A percentile compares a stretch with the other conserved stretches of the same genome.
Conservation (phyloP, 2,888 invertebrate genomes). For the Himalopsyche tibetana region DNA sequence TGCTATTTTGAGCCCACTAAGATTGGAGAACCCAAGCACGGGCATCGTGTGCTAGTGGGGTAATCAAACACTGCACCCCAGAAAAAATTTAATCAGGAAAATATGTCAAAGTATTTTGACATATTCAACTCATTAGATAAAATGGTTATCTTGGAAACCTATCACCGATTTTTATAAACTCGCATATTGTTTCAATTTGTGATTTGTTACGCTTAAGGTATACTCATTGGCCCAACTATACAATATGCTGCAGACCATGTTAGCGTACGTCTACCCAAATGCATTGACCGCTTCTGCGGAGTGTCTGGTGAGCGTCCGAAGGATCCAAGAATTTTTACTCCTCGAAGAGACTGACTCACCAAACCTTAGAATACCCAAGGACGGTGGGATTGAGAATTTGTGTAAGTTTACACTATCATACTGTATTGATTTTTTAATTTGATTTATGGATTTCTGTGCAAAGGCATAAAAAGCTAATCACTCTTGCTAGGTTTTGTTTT, state of each 20-base stretch:
- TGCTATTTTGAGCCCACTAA: too few species aligned
- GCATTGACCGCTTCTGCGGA: constrained; percentile 78
- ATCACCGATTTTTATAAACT: too few species aligned
- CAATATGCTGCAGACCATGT: constrained; percentile 76
- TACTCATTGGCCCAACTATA: constrained; percentile 80
- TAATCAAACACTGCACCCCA: too few species aligned
- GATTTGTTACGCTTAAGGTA: constrained; percentile 75
- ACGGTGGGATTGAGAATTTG: constrained; percentile 49
- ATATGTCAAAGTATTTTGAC: too few species aligned
- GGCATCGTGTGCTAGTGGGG: too few species aligned
- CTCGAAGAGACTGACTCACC: constrained; percentile 70
- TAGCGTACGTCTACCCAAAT: constrained; percentile 77
- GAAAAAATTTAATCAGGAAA: too few species aligned
- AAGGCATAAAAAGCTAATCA: too few species aligned
- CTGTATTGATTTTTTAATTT: neutral
- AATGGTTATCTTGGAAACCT: too few species aligned
- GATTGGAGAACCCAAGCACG: too few species aligned
- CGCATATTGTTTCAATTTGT: neutral
- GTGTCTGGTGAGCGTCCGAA: constrained; percentile 77
- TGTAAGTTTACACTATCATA: constrained; percentile 68
- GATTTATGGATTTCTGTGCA: too few species aligned
- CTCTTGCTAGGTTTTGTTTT: too few species aligned
- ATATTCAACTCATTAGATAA: too few species aligned
- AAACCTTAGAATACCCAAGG: constrained; percentile 34
- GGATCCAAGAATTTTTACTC: constrained; percentile 77